Base-by-base conservation (phyloP, 1,140 invertebrate genomes). In the Drosophila busckii region DNA sequence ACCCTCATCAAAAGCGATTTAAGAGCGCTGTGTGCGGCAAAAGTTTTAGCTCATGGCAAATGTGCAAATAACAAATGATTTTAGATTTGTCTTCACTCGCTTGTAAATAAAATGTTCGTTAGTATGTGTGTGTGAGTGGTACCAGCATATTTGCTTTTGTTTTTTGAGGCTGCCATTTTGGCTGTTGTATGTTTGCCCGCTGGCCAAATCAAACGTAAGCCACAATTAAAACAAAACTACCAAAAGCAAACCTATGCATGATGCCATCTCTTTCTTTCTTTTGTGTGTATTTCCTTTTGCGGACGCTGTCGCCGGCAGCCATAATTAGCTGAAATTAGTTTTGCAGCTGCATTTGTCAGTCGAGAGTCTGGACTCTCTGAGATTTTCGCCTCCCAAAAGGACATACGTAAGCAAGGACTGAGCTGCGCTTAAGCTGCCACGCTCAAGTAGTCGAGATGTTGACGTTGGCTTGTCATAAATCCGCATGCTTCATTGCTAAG, bases 21-120 rank as follows among this genome's bases (percentile, higher is more conserved):
- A 73, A 70, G 55, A 64, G 69, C 68, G 22, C n/a, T n/a, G n/a
- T 61, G 45, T 56, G 45, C 34, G 35, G 50, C 31, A 34, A 78
- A 82, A 78, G 50, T 73, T 78, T 65, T 75, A 56, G 70, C 66
- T 50, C 60, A 56, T 68, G 69, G 69, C 75, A 68, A 82, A 82
- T 78, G 75, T 82, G 73, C 75, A 76, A 76, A 76, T 76, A 76
- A 76, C 71, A 76, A 76, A 76, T 76, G 71, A 76, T 76, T 76
- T 80, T 55, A 56, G 71, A 76, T 78, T 70, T 76, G 67, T 62
- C 71, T 70, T 63, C 73, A 64, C 56, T 67, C 73, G 71, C 71
- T 76, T 80, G 71, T 80, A 76, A 76, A 76, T 76, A 80, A 76
- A 80, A 76, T 38, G 34, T 8, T 20, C 13, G 16, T 32, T 40